Conservation (phyloP, 2,113 vertebrate species). For the Ophiodon elongatus region DNA sequence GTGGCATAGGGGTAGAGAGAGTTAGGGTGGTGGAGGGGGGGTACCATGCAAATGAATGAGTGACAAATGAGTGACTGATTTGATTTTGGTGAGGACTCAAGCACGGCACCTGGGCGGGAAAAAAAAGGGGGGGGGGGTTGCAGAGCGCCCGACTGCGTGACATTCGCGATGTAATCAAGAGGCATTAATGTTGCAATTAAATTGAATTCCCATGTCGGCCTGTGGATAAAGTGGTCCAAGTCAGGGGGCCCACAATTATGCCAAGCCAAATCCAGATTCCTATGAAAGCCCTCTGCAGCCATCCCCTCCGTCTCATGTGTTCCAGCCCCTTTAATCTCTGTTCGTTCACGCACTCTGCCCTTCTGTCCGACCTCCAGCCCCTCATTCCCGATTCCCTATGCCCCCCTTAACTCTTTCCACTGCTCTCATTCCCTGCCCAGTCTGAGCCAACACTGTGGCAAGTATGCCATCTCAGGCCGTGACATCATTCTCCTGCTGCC, state of each 20-base stretch:
- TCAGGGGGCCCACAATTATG: slow-evolving; percentile 29
- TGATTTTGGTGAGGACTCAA: slow-evolving; percentile 55
- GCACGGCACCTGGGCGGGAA: slow-evolving; percentile 7
- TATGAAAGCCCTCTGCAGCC: slow-evolving; percentile 53
- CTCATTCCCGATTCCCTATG: slow-evolving; percentile 57
- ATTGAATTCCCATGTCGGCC: slow-evolving; percentile 49
- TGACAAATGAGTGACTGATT: slow-evolving; percentile 34
- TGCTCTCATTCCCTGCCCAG: slow-evolving; percentile 21
- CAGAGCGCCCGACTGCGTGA: slow-evolving; percentile 4
- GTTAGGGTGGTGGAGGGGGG: neutral
- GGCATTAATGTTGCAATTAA: slow-evolving; percentile 69
- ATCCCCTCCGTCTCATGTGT: slow-evolving; percentile 55
- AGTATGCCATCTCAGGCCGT: slow-evolving; percentile 77
- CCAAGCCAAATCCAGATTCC: slow-evolving; percentile 46
- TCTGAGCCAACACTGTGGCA: slow-evolving; percentile 29
- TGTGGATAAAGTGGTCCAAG: slow-evolving; percentile 46
- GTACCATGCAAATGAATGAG: neutral
- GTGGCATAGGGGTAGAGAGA: neutral
- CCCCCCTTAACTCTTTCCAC: slow-evolving; percentile 50
- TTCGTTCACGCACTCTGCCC: slow-evolving; percentile 72
- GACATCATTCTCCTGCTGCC: slow-evolving; percentile 35
- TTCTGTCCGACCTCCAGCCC: slow-evolving; percentile 76
- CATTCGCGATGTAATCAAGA: slow-evolving; percentile 66
- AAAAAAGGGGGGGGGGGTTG: slow-evolving; percentile 27
- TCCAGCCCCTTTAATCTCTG: slow-evolving; percentile 72